Evolutionary conservation across 2,113 vertebrate species (phyloP).

Genomic region (Trogon surrucura): DNA sequence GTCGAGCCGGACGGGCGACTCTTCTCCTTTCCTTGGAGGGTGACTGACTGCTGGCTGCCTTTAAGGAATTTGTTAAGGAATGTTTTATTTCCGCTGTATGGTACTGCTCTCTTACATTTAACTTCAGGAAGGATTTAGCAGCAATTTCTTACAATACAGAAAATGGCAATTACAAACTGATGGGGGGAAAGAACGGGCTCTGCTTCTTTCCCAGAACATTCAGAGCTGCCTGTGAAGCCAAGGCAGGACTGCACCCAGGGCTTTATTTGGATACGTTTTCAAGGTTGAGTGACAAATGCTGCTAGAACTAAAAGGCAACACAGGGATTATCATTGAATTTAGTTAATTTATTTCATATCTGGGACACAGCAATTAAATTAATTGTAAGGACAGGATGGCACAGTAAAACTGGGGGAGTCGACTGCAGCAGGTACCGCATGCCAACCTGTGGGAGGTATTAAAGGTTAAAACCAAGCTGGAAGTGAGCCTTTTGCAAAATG

Average conservation of each 20-base stretch:
- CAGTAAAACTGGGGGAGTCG: not conserved
- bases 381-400: not conserved
- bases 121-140: not conserved
- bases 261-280: not conserved
- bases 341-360: not conserved
- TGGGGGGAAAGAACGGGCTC: not conserved
- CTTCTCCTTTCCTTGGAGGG: not conserved
- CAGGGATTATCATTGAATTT: not conserved
- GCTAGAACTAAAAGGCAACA: not conserved
- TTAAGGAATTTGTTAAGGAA: not conserved
- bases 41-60: not conserved
- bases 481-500: not conserved
- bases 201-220: not conserved
- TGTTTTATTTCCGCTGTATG: not conserved
- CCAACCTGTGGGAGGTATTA: not conserved
- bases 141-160: no score
- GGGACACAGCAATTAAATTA: not conserved
- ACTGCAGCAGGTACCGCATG: not conserved
- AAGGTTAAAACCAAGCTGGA: not conserved
- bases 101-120: not conserved
- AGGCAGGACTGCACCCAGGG: not conserved
- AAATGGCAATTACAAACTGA: not conserved
- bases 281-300: not conserved
- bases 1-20: not conserved
- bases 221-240: not conserved